Evolutionary conservation across 2,797 vertebrate genomes (phyloP).

Genomic region (Sebastes umbrosus): DNA sequence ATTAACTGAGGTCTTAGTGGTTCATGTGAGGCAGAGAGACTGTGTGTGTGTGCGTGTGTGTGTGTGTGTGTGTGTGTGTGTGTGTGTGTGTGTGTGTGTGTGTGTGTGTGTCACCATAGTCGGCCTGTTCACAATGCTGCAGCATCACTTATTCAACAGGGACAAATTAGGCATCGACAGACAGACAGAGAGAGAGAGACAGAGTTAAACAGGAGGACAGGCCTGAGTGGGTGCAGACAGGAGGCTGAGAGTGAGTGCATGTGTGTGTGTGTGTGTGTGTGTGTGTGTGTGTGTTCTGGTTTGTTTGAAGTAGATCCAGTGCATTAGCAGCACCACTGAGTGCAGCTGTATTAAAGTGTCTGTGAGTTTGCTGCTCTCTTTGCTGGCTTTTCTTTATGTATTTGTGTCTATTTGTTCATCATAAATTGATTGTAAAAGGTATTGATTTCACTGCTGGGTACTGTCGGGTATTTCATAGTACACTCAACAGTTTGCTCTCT

Average conservation of each 20-base stretch:
- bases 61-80: background rate
- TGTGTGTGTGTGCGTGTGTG: background rate
- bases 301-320: conserved; percentile 50
- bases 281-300: conserved; percentile 5
- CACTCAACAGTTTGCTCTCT: background rate
- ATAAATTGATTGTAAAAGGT: background rate
- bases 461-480: background rate
- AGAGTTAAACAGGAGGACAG: conserved; percentile 24
- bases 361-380: background rate
- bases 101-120: conserved; percentile 18
- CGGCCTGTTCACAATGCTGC: conserved; percentile 23
- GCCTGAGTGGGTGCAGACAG: conserved; percentile 24
- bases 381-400: background rate
- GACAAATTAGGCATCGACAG: conserved; percentile 67
- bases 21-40: background rate
- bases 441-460: background rate
- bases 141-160: conserved; percentile 67
- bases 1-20: background rate
- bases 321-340: conserved; percentile 46
- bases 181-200: background rate
- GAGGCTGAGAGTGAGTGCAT: conserved; percentile 8
- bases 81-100: background rate
- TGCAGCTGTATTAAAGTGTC: conserved; percentile 30
- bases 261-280: conserved; percentile 22
- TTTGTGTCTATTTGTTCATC: background rate